Conservation (phyloP, 2,797 vertebrate species). For the Pelobates cultripes region DNA sequence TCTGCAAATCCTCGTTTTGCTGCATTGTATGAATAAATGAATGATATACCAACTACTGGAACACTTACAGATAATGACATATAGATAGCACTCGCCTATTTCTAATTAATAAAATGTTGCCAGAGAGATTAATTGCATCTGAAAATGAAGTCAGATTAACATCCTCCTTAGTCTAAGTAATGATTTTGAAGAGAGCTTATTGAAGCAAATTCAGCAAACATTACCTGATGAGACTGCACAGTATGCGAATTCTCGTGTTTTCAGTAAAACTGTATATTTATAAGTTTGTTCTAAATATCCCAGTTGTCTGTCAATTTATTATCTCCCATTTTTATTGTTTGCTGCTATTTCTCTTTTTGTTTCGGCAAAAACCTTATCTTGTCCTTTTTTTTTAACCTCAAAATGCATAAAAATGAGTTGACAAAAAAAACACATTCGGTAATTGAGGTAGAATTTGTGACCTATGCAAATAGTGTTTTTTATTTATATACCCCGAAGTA, state of each 20-base stretch:
- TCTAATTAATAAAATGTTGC: constrained; percentile 20
- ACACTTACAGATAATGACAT: background rate
- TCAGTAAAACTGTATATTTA: background rate
- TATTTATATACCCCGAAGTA: background rate
- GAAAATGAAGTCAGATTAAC: background rate
- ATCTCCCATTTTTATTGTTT: background rate
- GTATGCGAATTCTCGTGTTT: background rate
- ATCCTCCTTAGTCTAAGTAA: constrained; percentile 5
- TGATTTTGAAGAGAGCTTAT: background rate
- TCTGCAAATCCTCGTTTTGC: background rate
- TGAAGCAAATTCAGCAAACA: background rate
- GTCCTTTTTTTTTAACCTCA: background rate
- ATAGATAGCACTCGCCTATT: constrained; percentile 11
- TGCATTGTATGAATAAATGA: constrained; percentile 3
- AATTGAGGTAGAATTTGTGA: background rate
- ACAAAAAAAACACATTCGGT: background rate
- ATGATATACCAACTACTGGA: background rate
- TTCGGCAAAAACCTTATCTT: background rate
- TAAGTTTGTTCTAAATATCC: background rate
- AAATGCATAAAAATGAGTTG: background rate
- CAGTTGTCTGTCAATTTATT: background rate
- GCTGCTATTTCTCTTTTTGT: background rate
- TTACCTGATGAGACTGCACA: constrained; percentile 7
- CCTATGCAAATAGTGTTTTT: background rate
- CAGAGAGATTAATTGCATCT: constrained; percentile 4